A percentile compares a stretch with the other conserved stretches of the same genome.
Conservation (phyloP, 2,797 vertebrate genomes). For the Nyctibius grandis region DNA sequence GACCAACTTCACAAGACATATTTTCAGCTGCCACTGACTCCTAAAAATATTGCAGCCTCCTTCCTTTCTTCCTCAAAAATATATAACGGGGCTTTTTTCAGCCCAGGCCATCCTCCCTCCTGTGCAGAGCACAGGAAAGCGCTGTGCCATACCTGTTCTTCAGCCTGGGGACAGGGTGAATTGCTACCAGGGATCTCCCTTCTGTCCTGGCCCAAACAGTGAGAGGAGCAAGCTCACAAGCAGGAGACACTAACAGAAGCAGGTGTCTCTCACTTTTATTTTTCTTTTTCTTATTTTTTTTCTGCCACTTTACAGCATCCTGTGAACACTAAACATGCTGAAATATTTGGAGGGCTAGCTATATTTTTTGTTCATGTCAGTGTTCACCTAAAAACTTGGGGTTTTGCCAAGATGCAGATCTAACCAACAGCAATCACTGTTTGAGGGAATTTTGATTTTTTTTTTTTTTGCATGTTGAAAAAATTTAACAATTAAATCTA, state of each 20-base stretch:
- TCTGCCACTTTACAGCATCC: not conserved
- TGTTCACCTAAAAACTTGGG: not conserved
- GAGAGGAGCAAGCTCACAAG: not conserved
- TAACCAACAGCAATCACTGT: not conserved
- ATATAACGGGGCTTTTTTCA: not conserved
- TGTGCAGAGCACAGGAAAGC: rapidly evolving
- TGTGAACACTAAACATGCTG: not conserved
- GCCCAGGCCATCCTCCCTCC: too few relatives aligned
- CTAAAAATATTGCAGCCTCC: not conserved
- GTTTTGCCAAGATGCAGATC: not conserved
- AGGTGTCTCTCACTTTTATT: not conserved
- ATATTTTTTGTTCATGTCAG: not conserved
- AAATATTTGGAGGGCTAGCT: not conserved
- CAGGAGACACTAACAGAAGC: not conserved
- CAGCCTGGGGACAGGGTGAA: not conserved
- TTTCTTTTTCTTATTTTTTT: not conserved
- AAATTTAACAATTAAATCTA: not conserved
- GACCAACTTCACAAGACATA: not conserved
- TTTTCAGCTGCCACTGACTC: not conserved
- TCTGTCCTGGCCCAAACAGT: not conserved
- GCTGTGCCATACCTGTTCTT: not conserved
- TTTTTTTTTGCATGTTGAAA: not conserved
- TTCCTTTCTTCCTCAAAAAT: not conserved
- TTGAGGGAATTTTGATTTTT: not conserved
- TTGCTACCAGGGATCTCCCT: not conserved